Evolutionary conservation across 2,797 vertebrate genomes (phyloP).

Genomic region (Capromys pilorides): DNA sequence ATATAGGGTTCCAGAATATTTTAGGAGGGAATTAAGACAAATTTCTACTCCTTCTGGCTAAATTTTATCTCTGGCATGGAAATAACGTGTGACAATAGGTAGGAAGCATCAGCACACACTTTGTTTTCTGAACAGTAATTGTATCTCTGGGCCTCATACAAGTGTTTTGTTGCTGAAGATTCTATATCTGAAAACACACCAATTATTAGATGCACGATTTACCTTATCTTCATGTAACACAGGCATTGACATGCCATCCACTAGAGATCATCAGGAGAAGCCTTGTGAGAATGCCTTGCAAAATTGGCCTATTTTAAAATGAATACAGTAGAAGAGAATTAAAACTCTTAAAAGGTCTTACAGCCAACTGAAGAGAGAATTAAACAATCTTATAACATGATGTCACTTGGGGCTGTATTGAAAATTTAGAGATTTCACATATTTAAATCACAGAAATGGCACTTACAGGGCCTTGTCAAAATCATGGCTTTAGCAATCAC

Average conservation of each 20-base stretch:
- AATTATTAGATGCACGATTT: background rate
- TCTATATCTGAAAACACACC: background rate
- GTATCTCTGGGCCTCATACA: background rate
- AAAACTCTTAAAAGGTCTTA: background rate
- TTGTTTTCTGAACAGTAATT: slow-evolving; percentile 12
- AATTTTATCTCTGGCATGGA: background rate
- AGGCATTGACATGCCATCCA: background rate
- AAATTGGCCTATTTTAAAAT: background rate
- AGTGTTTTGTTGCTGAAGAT: background rate
- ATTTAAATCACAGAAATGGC: background rate
- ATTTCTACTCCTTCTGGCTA: background rate
- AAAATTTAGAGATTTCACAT: background rate
- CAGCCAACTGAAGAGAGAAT: background rate
- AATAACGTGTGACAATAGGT: background rate
- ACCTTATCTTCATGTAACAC: background rate
- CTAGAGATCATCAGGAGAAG: background rate
- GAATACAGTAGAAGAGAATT: background rate
- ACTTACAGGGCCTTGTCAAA: background rate
- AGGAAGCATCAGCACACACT: background rate
- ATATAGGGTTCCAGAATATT: background rate
- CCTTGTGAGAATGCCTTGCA: background rate
- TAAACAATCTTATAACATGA: background rate
- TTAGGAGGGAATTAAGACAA: background rate
- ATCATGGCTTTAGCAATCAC: background rate
- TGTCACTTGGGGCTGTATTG: background rate